phyloP scores from a whole-genome alignment of 92 coral and sea anemone genomes.

The Porites cylindrica region DNA sequence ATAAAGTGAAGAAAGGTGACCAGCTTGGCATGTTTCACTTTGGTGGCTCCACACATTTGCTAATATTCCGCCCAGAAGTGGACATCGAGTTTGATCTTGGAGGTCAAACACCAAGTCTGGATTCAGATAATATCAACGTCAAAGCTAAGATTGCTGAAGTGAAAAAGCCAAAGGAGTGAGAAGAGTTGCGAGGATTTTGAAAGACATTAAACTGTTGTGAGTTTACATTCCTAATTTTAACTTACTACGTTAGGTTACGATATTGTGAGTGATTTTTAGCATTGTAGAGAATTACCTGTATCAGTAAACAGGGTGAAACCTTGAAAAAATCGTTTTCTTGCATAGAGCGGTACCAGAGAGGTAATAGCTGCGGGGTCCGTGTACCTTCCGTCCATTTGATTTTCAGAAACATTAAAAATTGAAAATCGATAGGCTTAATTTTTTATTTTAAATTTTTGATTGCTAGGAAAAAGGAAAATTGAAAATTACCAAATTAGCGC shows the following conservation, averaged over 20 bases:
- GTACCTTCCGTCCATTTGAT: no score
- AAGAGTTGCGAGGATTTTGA: not conserved
- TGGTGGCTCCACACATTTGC: conserved; percentile 73
- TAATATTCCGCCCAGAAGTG: conserved; percentile 46
- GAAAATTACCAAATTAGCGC: no score
- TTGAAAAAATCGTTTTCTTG: no score
- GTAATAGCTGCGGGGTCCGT: no score
- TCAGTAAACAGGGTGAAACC: no score
- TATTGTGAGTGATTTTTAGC: conserved; percentile 2
- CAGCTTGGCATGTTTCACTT: conserved; percentile 73
- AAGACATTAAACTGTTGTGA: not conserved
- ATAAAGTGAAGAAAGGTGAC: conserved; percentile 63
- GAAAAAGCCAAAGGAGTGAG: not conserved
- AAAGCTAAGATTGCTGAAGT: not conserved
- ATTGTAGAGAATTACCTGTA: not conserved
- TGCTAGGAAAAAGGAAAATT: no score
- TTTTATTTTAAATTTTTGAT: no score
- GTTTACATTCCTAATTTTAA: not conserved
- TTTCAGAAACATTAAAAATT: no score
- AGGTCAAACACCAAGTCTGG: not conserved
- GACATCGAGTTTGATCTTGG: not conserved
- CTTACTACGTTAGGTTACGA: conserved; percentile 6
- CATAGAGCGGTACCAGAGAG: no score
- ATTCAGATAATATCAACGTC: not conserved
- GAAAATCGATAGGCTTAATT: no score